These are phyloP conservation scores for Ophonus ardosiacus DNA, from an alignment of 2,888 invertebrate genomes.

Conservation along the genomic window DNA sequence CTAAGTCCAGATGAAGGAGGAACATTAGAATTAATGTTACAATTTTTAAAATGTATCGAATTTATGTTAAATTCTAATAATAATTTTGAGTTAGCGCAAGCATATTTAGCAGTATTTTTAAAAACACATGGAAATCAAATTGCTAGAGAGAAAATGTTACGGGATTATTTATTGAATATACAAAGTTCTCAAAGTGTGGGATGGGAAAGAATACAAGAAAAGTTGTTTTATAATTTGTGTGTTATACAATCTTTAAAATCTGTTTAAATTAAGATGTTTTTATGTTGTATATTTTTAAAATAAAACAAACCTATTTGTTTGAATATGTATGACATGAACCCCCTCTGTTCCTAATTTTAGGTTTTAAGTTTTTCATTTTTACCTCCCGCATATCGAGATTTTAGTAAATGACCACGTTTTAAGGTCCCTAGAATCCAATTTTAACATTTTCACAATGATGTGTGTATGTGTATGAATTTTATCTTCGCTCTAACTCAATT, in stretches of 20 bases:
- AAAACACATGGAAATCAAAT: constrained; percentile 86
- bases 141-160: constrained; percentile 78
- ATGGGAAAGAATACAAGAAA: constrained; percentile 84
- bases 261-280: constrained; percentile 67
- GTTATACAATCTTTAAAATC: constrained; percentile 86
- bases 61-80: constrained; percentile 84
- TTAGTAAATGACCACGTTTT: no score
- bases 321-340: no score
- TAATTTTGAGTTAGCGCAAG: constrained; percentile 93
- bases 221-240: constrained; percentile 86
- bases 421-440: no score
- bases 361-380: no score
- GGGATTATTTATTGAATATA: constrained; percentile 78
- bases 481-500: no score
- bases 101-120: constrained; percentile 92
- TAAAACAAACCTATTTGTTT: not conserved
- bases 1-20: constrained; percentile 87
- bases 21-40: constrained; percentile 83
- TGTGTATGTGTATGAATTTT: no score
- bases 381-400: no score
- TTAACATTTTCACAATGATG: no score
- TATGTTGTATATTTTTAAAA: constrained; percentile 30
- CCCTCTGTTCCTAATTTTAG: no score
- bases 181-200: constrained; percentile 79
- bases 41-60: constrained; percentile 87